Conservation (phyloP, 1,140 invertebrate species). For the Dendroctonus valens region DNA sequence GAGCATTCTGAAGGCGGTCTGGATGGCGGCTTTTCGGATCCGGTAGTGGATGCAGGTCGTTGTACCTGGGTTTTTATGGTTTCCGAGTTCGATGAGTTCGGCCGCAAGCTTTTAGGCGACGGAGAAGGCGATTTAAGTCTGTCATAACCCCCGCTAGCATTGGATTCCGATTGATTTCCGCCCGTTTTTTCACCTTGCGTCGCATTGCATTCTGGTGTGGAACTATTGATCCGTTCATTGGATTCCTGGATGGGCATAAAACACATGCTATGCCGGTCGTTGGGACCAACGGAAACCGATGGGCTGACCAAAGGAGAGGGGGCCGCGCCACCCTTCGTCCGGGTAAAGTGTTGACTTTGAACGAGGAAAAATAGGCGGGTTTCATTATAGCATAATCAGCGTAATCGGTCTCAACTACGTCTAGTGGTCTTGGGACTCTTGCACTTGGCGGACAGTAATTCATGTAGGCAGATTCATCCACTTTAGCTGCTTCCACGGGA, state of each 20-base stretch:
- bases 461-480: constrained; percentile 43
- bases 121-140: constrained; percentile 27
- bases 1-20: constrained; percentile 47
- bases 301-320: constrained; percentile 26
- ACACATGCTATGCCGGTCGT: constrained; percentile 25
- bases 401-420: background rate
- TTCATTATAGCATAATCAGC: constrained; percentile 50
- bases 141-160: constrained; percentile 4
- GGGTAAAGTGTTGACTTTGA: constrained; percentile 7
- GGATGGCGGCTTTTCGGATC: constrained; percentile 31
- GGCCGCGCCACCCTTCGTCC: background rate
- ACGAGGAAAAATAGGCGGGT: constrained; percentile 36
- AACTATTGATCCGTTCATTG: constrained; percentile 31
- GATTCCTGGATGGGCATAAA: constrained; percentile 42
- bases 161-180: background rate
- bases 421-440: constrained; percentile 6
- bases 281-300: constrained; percentile 26
- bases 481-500: background rate
- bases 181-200: constrained; percentile 9
- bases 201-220: constrained; percentile 3
- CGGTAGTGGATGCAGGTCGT: constrained; percentile 15
- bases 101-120: constrained; percentile 45
- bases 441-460: constrained; percentile 42
- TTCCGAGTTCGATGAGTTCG: constrained; percentile 45
- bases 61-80: constrained; percentile 22